phyloP scores from a whole-genome alignment of 2,888 invertebrate species.

The Drosophila buzzatii region DNA sequence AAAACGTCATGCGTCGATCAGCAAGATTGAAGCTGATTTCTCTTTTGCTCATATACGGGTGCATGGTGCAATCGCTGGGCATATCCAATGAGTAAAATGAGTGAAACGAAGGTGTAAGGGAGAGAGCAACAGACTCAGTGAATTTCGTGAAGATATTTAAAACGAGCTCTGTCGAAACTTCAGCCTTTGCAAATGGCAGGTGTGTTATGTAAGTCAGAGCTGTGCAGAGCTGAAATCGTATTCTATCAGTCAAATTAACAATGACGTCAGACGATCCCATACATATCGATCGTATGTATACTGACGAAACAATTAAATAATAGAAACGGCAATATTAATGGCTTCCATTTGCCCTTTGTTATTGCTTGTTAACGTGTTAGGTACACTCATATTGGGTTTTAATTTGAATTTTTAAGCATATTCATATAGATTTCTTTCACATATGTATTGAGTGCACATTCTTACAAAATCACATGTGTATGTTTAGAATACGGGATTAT shows the following conservation, averaged over 20 bases:
- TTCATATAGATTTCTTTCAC: background rate
- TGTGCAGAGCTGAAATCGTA: background rate
- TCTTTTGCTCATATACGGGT: constrained; percentile 68
- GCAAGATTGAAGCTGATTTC: constrained; percentile 58
- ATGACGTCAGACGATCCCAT: constrained; percentile 38
- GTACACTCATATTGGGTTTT: background rate
- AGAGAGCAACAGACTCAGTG: constrained; percentile 3
- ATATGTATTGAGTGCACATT: constrained; percentile 7
- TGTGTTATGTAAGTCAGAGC: constrained; percentile 1
- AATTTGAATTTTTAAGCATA: background rate
- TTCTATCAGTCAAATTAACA: constrained; percentile 2
- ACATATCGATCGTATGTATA: background rate
- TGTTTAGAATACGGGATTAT: constrained; percentile 47
- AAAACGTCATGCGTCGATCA: constrained; percentile 22
- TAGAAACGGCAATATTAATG: background rate
- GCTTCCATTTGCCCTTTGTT: background rate
- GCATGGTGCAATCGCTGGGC: constrained; percentile 75
- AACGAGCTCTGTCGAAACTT: background rate
- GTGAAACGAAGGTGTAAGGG: constrained; percentile 28
- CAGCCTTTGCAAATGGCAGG: constrained; percentile 3
- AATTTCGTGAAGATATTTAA: constrained; percentile 11
- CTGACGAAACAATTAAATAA: background rate
- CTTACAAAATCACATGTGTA: constrained; percentile 41
- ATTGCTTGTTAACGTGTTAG: background rate
- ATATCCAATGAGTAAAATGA: constrained; percentile 47